Conservation (phyloP, 1,140 invertebrate species). For the Hylyphantes graminicola region DNA sequence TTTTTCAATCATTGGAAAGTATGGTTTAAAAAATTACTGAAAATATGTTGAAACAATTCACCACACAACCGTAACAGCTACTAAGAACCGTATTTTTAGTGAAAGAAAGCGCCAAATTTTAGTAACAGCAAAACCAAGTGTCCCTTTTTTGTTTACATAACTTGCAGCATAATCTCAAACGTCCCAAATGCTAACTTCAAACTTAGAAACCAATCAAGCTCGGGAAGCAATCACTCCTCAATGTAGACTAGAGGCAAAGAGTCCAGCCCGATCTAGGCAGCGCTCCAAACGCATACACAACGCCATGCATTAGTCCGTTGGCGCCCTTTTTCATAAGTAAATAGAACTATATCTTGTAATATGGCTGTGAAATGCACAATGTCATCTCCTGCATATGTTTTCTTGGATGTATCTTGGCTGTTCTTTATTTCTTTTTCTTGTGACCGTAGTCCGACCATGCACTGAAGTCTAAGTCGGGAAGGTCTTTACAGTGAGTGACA, state of each 20-base stretch:
- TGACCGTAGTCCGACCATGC: conserved; percentile 62
- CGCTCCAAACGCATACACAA: neutral
- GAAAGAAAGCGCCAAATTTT: too few species aligned
- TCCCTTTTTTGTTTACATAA: too few species aligned
- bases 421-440: conserved; percentile 49
- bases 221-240: conserved; percentile 3
- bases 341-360: conserved; percentile 15
- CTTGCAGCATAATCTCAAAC: too few species aligned
- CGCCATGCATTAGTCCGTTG: neutral
- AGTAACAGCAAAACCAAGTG: too few species aligned
- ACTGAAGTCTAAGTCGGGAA: conserved; percentile 63
- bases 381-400: neutral
- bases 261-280: conserved; percentile 27
- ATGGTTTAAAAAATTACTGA: too few species aligned
- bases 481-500: conserved; percentile 62
- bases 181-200: too few species aligned
- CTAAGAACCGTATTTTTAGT: too few species aligned
- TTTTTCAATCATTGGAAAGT: too few species aligned
- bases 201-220: too few species aligned
- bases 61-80: too few species aligned
- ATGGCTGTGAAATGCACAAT: conserved; percentile 27
- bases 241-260: conserved; percentile 50
- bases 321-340: conserved; percentile 7
- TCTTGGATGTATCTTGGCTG: neutral
- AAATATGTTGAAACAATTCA: too few species aligned